A percentile compares a stretch with the other conserved stretches of the same genome.
Evolutionary conservation across 2,113 vertebrate genomes (phyloP).

Genomic region (Leptocoma aspasia): DNA sequence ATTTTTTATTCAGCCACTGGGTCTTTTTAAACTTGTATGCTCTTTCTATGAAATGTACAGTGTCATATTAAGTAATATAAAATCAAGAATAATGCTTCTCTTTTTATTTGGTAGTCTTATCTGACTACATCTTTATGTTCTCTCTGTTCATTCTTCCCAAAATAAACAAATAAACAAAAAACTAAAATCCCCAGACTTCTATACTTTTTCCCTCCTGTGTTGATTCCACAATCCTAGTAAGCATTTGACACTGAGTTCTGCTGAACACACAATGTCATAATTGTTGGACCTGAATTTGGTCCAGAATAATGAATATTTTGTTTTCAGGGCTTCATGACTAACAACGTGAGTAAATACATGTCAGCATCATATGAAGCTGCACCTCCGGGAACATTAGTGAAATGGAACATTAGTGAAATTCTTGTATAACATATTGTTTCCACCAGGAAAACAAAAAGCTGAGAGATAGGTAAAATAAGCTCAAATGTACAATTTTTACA

Average conservation of each 20-base stretch:
- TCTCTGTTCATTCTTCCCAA: neutral
- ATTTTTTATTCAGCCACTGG: neutral
- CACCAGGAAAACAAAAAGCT: neutral
- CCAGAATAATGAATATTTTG: neutral
- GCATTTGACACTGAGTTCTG: neutral
- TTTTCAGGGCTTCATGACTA: neutral
- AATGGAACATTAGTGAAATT: no score
- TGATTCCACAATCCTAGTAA: neutral
- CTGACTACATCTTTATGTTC: neutral
- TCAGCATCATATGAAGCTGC: neutral
- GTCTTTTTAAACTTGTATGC: neutral
- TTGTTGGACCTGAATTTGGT: neutral
- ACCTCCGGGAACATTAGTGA: neutral
- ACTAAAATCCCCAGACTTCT: accelerated
- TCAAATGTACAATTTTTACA: neutral
- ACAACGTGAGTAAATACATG: neutral
- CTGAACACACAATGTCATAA: neutral
- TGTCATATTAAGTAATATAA: neutral
- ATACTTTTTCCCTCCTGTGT: neutral
- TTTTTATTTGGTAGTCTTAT: neutral
- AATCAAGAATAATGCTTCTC: neutral
- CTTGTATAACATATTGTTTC: neutral
- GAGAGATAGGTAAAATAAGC: neutral
- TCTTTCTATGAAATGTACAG: neutral
- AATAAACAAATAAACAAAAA: neutral